Evolutionary conservation across 2,888 invertebrate species (phyloP), one percentile per base, ranked within the genome.

Genomic region (Cotesia congregata): DNA sequence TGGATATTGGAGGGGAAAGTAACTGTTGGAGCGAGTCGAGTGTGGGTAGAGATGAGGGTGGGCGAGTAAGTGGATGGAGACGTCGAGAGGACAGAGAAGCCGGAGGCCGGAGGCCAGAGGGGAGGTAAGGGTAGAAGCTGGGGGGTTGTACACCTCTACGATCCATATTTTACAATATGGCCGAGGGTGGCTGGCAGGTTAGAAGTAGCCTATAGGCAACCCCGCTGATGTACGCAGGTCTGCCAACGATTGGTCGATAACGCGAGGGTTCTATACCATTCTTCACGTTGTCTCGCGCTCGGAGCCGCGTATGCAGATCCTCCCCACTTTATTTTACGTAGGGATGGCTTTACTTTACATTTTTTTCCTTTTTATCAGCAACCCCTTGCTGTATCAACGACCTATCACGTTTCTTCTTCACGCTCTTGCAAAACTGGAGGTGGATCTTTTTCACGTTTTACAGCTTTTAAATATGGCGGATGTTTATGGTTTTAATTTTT

Each of bases 91-190:
- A 82, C 7, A 20, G 59, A 41, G 40, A 39, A 1, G 71, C 9
- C 39, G 70, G 17, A 17, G 17, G 71, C 9, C 39, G 70, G 17
- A 17, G 17, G 17, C 17, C 17, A 17, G 17, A 64, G 50, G 70
- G n/a, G 60, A 40, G 60, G 59, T 20, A 60, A 61, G 74, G 65
- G 59, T 71, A 69, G n/a, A n/a, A n/a, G 75, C 50, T 82, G 85
- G 83, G 82, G 84, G 83, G 85, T 83, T 86, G 83, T 84, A 85
- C 88, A 87, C 87, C 87, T 87, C 85, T 82, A 83, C 87, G 87
- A 88, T 88, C 88, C 88, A 88, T 88, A 88, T 88, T 88, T 88
- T 88, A 88, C 88, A 88, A 88, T 88, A 88, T 88, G 88, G 88
- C 88, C 86, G 85, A 79, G 78, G 79, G 80, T 76, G 76, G 80